Base-by-base conservation (phyloP, 1,140 invertebrate species). In the Contarinia nasturtii region DNA sequence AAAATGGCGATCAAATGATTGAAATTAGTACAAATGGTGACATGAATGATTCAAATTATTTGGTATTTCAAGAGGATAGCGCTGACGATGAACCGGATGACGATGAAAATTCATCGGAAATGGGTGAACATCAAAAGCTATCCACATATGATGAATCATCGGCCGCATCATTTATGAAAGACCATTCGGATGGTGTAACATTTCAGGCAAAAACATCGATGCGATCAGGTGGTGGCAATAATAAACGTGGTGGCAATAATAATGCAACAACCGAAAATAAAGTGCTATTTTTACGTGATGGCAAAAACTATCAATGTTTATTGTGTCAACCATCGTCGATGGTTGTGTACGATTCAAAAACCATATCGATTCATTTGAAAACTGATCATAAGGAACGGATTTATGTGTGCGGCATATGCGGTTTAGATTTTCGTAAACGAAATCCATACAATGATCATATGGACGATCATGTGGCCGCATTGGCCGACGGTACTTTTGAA, bases 371-470 rank as follows among this genome's bases (percentile, higher is more conserved):
- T 0, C 80, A 83, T 54, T 61, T 82, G 54, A 75, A 73, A 57
- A 54, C 54, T 0, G 55, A 53, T 0, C 81, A 85, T 55, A 70
- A 74, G 22, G 58, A 70, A 1, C 66, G 74, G 1, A 51, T 84
- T 3, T 81, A 82, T 56, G 75, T 83, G 48, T 86, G 82, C 52
- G 74, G 78, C 47, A 61, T 77, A 15, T 86, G 82, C 57, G 77
- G 77, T 0, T 60, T 70, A 41, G 71, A 77, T 47, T 76, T 82
- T 53, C 55, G 69, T 38, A 76, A 74, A 52, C 65, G 75, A 48
- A 72, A 67, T 20, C 74, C 79, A 49, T 62, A 83, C 2, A 72
- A 71, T 1, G 54, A 66, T 20, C 81, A 86, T 59, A 57, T 82
- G 3, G 68, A 80, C 51, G 70, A 77, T 49, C 79, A 82, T 55